Base-by-base conservation (phyloP, 2,888 invertebrate species). In the Eucriotettix oculatus region DNA sequence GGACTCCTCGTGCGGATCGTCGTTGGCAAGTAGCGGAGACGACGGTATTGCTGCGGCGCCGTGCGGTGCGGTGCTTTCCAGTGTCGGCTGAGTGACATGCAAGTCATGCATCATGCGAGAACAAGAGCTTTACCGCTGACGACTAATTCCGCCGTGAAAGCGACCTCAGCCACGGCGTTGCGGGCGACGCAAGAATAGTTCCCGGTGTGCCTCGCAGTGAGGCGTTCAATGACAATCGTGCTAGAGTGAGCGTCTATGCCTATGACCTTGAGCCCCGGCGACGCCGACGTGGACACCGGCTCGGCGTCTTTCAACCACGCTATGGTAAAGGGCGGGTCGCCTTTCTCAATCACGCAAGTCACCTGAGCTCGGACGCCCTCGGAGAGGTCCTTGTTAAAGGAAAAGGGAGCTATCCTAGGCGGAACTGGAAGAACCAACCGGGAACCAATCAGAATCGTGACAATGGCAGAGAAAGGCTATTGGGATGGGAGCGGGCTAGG, bases 321-420 rank as follows among this genome's bases (percentile, higher is more conserved):
- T 56, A 74, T 70, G 57, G 66, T 68, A 58, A 75, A 68, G 54
- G 75, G 75, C 41, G 70, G 69, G 67, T 74, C 75, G 7, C 75
- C 68, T 71, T 78, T 77, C 70, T 78, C 79, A 66, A 78, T 76
- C 60, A 78, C 75, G 71, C 80, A 80, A 76, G 79, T 78, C 63
- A 79, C 65, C 40, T 68, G 67, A 9, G 69, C 67, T 16, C 69
- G 63, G 68, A 69, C 68, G 16, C 69, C 69, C 54, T 67, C 65
- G 16, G 67, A 64, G 61, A 69, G 63, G 44, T 61, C 62, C 41
- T 65, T 62, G 59, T 64, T 64, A 62, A 69, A 69, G 62, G 66
- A 65, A 66, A 69, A 69, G 52, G 69, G 67, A 57, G 67, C 65
- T 64, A 69, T 68, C 64, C 67, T 64, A 58, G 69, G 69, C 48